A percentile compares a stretch with the other conserved stretches of the same genome.
These are phyloP conservation scores for Lithobates sylvaticus DNA, from an alignment of 2,797 vertebrate genomes.

Conservation along the genomic window DNA sequence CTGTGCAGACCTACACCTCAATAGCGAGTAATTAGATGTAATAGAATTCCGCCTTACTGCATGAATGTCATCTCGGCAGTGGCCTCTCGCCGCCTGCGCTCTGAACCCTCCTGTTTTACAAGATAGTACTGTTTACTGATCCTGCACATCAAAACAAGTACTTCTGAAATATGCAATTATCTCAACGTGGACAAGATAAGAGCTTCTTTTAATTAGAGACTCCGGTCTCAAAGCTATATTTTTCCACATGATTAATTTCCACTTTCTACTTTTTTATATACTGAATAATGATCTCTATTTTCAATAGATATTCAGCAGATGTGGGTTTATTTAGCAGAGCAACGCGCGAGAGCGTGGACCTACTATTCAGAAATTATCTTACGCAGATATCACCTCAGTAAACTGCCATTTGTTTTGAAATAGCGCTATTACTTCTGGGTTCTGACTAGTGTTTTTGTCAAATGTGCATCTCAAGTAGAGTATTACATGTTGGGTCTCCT, in stretches of 20 bases:
- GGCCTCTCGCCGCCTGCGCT: conserved; percentile 10
- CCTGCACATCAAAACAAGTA: conserved; percentile 25
- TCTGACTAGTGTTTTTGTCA: too few relatives aligned
- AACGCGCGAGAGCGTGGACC: too few relatives aligned
- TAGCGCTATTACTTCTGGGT: too few relatives aligned
- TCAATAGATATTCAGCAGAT: too few relatives aligned
- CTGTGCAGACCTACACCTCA: background rate
- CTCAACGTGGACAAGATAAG: conserved; percentile 19
- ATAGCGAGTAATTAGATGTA: conserved; percentile 25
- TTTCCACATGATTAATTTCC: conserved; percentile 13
- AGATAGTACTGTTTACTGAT: conserved; percentile 21
- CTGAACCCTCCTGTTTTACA: background rate
- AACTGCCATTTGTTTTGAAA: too few relatives aligned
- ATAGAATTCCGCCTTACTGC: background rate
- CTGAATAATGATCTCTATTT: background rate
- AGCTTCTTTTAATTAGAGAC: conserved; percentile 26
- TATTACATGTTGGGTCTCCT: too few relatives aligned
- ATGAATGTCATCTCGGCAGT: background rate
- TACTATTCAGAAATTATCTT: too few relatives aligned
- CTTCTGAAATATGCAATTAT: conserved; percentile 29
- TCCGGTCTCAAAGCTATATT: conserved; percentile 3
- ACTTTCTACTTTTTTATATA: conserved; percentile 19
- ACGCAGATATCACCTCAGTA: too few relatives aligned
- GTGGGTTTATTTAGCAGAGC: too few relatives aligned
- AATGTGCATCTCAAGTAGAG: too few relatives aligned